Conservation (phyloP, 2,888 invertebrate species). For the Zaprionus obscuricornis region DNA sequence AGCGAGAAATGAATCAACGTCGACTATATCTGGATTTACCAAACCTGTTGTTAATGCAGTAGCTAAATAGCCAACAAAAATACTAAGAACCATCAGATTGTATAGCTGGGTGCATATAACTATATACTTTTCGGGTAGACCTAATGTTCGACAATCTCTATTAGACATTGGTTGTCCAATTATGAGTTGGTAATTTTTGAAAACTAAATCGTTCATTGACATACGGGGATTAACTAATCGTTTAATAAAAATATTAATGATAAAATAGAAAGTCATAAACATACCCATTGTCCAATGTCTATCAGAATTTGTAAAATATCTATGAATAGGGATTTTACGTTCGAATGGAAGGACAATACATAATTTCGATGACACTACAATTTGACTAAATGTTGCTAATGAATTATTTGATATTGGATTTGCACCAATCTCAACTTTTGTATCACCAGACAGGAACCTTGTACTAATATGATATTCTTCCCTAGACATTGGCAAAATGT, state of each 20-base stretch:
- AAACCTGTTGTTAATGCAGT: neutral
- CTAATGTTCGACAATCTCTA: neutral
- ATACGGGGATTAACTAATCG: neutral
- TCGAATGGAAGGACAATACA: slow-evolving; percentile 13
- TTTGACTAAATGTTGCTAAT: neutral
- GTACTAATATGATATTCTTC: neutral
- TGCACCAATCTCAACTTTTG: slow-evolving; percentile 1
- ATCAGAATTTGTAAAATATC: neutral
- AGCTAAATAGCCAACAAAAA: neutral
- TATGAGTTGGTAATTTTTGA: neutral
- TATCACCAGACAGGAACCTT: no score
- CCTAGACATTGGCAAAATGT: neutral
- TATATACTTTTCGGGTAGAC: slow-evolving; percentile 1
- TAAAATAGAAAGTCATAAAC: neutral
- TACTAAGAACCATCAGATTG: neutral
- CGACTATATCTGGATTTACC: slow-evolving; percentile 8
- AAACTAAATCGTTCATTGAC: neutral
- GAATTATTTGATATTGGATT: neutral
- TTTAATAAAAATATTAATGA: neutral
- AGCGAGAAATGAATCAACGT: slow-evolving; percentile 5
- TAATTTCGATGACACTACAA: neutral
- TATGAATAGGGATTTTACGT: neutral
- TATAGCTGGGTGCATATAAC: neutral
- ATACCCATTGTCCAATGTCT: neutral
- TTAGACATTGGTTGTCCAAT: neutral